phyloP scores from a whole-genome alignment of 2,888 invertebrate genomes.

The Dichetophora obliterata region DNA sequence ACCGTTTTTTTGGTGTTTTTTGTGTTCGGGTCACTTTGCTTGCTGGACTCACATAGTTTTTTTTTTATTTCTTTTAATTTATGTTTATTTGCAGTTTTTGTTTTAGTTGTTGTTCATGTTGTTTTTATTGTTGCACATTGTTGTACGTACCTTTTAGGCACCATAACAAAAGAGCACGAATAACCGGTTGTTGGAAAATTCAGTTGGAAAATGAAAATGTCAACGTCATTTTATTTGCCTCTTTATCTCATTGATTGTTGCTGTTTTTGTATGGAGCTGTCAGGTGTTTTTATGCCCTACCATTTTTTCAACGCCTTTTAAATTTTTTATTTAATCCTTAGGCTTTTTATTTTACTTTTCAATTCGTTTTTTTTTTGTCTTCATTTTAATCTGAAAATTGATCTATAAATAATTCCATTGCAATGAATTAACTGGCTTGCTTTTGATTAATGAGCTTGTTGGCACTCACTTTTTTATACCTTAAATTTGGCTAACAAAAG shows the following conservation, averaged over 20 bases:
- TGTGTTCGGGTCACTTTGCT: background rate
- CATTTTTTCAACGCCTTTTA: background rate
- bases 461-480: background rate
- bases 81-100: too few relatives aligned
- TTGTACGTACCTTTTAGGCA: background rate
- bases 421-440: background rate
- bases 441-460: slow-evolving; percentile 1
- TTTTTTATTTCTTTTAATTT: too few relatives aligned
- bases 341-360: too few relatives aligned
- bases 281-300: background rate
- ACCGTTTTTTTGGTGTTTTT: background rate
- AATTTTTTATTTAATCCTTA: background rate
- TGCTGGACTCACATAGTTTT: background rate
- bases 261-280: slow-evolving; percentile 3
- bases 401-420: background rate
- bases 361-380: too few relatives aligned
- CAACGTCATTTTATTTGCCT: background rate
- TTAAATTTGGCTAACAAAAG: background rate
- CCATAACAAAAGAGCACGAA: background rate
- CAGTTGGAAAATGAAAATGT: background rate
- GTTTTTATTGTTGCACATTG: background rate
- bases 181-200: background rate
- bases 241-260: background rate
- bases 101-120: background rate
- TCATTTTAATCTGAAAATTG: background rate